These are phyloP conservation scores for Calameuta pallipes DNA, from an alignment of 2,888 invertebrate genomes.

Conservation along the genomic window DNA sequence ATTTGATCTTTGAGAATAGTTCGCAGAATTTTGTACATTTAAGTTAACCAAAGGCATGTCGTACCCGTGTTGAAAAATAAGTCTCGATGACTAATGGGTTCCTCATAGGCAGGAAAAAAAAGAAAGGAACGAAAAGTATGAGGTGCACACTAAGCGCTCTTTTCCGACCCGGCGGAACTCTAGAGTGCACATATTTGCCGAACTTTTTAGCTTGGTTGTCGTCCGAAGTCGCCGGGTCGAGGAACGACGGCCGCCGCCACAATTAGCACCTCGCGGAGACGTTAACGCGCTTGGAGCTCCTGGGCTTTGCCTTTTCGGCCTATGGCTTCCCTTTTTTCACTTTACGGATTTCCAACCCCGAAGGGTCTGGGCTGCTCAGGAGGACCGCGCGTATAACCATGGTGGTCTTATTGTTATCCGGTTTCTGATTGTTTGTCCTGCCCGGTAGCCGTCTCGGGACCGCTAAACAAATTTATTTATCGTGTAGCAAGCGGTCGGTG, in stretches of 20 bases:
- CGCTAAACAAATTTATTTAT: slow-evolving; percentile 40
- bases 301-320: slow-evolving; percentile 38
- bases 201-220: slow-evolving; percentile 44
- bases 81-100: not conserved
- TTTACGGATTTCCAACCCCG: slow-evolving; percentile 5
- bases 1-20: no score
- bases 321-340: slow-evolving; percentile 1
- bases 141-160: not conserved
- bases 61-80: not conserved
- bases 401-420: slow-evolving; percentile 4
- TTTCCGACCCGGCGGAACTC: slow-evolving; percentile 14
- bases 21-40: not conserved
- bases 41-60: not conserved
- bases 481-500: slow-evolving; percentile 4
- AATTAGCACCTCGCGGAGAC: slow-evolving; percentile 54
- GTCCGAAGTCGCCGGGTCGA: slow-evolving; percentile 37
- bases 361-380: not conserved
- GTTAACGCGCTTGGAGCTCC: slow-evolving; percentile 50
- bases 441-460: slow-evolving; percentile 45
- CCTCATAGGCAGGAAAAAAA: not conserved
- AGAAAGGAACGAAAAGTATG: not conserved
- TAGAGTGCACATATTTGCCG: slow-evolving; percentile 32
- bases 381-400: not conserved
- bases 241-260: slow-evolving; percentile 40
- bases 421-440: slow-evolving; percentile 44